These are phyloP conservation scores for Tadarida brasiliensis DNA, from an alignment of 2,797 vertebrate species.

Conservation along the genomic window DNA sequence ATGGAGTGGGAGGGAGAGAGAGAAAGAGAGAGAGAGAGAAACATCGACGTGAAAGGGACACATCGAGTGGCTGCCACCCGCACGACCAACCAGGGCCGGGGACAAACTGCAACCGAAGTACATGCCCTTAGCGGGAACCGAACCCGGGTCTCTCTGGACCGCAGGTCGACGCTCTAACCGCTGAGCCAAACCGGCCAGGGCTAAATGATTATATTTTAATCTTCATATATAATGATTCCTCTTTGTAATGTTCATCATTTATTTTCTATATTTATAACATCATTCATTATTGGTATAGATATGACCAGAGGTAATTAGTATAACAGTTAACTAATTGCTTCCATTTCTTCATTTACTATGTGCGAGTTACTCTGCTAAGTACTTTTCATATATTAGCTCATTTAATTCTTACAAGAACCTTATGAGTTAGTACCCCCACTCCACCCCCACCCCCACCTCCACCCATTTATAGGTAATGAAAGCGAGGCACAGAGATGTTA, in stretches of 20 bases:
- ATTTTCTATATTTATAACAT: conserved; percentile 18
- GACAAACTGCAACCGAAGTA: too few relatives aligned
- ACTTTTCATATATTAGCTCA: not conserved
- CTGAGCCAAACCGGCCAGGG: too few relatives aligned
- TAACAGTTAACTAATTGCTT: not conserved
- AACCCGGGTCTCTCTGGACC: too few relatives aligned
- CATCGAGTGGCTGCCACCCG: too few relatives aligned
- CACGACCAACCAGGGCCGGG: too few relatives aligned
- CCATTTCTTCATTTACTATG: not conserved
- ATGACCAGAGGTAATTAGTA: not conserved
- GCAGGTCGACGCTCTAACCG: too few relatives aligned
- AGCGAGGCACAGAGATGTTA: not conserved
- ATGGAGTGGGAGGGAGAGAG: too few relatives aligned
- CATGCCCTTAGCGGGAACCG: too few relatives aligned
- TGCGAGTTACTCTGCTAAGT: not conserved
- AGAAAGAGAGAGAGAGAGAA: too few relatives aligned
- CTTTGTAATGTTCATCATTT: not conserved
- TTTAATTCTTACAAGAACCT: not conserved
- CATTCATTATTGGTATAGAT: not conserved
- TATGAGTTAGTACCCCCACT: not conserved
- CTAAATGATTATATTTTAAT: not conserved
- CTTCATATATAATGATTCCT: not conserved
- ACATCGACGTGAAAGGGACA: too few relatives aligned
- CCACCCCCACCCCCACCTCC: too few relatives aligned
- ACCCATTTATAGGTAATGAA: not conserved